Conservation (phyloP, 2,113 vertebrate species). For the Gopherus flavomarginatus region DNA sequence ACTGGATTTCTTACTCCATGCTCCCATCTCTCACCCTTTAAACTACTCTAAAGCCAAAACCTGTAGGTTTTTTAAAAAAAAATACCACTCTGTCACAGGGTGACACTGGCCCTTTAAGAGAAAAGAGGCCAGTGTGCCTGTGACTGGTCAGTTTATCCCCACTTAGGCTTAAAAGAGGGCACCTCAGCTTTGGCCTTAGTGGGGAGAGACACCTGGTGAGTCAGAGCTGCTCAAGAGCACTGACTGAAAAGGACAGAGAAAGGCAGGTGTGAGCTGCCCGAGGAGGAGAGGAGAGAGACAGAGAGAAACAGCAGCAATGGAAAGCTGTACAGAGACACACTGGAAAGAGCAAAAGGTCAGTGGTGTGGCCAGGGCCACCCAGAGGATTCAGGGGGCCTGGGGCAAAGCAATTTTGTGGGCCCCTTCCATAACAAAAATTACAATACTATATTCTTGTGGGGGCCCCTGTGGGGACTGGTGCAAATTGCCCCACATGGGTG, state of each 20-base stretch:
- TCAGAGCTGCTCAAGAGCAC: not conserved
- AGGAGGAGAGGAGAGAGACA: not conserved
- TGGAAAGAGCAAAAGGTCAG: too few species aligned
- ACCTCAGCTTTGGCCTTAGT: not conserved
- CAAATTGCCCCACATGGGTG: too few species aligned
- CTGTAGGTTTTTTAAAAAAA: not conserved
- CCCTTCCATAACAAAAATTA: too few species aligned
- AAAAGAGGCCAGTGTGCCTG: not conserved
- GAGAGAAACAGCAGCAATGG: not conserved
- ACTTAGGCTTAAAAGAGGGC: not conserved
- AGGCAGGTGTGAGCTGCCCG: too few species aligned
- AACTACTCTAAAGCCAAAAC: not conserved
- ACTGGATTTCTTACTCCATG: not conserved
- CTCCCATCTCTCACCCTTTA: not conserved
- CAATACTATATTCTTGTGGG: too few species aligned
- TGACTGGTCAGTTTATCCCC: not conserved
- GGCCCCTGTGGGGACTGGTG: too few species aligned
- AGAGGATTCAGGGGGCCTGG: too few species aligned
- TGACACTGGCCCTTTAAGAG: not conserved
- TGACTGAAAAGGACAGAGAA: not conserved
- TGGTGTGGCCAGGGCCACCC: too few species aligned
- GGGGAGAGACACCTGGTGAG: not conserved
- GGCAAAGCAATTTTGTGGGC: too few species aligned
- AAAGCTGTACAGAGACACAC: not conserved
- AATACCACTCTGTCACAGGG: too few species aligned